A percentile compares a stretch with the other conserved stretches of the same genome.
These are phyloP conservation scores for Nipponacmea schrenckii DNA, from an alignment of 2,888 invertebrate species.

Conservation along the genomic window DNA sequence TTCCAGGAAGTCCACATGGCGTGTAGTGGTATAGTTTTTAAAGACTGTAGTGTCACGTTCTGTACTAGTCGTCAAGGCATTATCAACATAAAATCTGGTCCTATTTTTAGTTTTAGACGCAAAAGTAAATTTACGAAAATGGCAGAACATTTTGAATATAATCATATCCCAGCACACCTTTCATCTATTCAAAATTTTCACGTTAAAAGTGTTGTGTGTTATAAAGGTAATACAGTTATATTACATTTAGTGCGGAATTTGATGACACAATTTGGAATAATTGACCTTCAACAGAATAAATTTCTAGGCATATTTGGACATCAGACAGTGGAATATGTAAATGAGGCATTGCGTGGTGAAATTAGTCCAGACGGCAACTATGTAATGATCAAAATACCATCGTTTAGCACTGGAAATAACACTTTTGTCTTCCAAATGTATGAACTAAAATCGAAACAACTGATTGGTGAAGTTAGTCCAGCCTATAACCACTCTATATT, in stretches of 20 bases:
- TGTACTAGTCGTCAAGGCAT: conserved; percentile 66
- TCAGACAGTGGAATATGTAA: conserved; percentile 62
- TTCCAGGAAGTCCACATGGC: conserved; percentile 62
- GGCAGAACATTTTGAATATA: conserved; percentile 69
- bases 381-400: conserved; percentile 62
- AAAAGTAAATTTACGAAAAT: conserved; percentile 66
- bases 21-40: conserved; percentile 63
- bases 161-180: conserved; percentile 68
- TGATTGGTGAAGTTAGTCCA: conserved; percentile 54
- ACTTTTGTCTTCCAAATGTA: conserved; percentile 60
- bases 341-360: conserved; percentile 61
- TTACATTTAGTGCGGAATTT: conserved; percentile 64
- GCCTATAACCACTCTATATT: conserved; percentile 58
- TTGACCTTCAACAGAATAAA: conserved; percentile 63
- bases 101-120: conserved; percentile 64
- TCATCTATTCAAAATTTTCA: conserved; percentile 67
- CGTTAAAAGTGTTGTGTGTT: conserved; percentile 65
- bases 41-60: conserved; percentile 66
- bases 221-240: conserved; percentile 61
- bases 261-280: conserved; percentile 65
- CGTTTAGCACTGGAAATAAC: conserved; percentile 41
- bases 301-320: conserved; percentile 66
- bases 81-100: conserved; percentile 64
- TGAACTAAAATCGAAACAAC: conserved; percentile 53
- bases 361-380: conserved; percentile 63